Base-by-base conservation (phyloP, 2,113 vertebrate species). In the Otus sunia region DNA sequence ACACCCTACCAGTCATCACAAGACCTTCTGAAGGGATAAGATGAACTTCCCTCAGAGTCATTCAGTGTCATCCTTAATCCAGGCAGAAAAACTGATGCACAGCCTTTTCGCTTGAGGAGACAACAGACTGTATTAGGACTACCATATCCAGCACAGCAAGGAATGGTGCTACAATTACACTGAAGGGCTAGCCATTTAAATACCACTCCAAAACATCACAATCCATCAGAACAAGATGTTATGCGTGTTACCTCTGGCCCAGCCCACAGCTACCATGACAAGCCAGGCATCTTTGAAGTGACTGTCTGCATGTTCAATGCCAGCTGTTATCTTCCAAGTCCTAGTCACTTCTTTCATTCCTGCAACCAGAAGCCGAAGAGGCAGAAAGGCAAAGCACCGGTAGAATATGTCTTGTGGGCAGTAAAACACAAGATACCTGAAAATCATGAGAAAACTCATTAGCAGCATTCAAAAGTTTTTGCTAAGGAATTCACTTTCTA, bases 311-410 rank as follows among this genome's bases (percentile, higher is more conserved):
- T 99, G 98, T 10, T 97, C 97, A 95, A 99, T 67, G 22, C 99
- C 99, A 58, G 97, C 98, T 15, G 99, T 96, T 95, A 99, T 99
- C 98, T 99, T 99, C 99, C 99, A 99, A 5, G 99, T 99, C 91
- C 99, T 98, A 55, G 99, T 99, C 93, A 99, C 98, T 95, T 99
- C 99, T 95, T 99, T 99, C 99, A 99, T 99, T 60, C 97, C 99
- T 15, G 98, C 98, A 97, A 99, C 97, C 92, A 99, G 90, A 71
- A 99, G 93, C 74, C 98, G 98, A 94, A 99, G 90, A 67, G 99
- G 99, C 85, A 98, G 96, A 85, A 98, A 95, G 80, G 98, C 97
- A 30, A 98, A 97, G 77, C 97, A 98, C 56, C 88, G 97, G 96
- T 96, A 99, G 96, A 98, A 98, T 66, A 98, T 67, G 94, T 99